Evolutionary conservation across 2,113 vertebrate species (phyloP), one percentile per base, ranked within the genome.

Genomic region (Strigops habroptila): DNA sequence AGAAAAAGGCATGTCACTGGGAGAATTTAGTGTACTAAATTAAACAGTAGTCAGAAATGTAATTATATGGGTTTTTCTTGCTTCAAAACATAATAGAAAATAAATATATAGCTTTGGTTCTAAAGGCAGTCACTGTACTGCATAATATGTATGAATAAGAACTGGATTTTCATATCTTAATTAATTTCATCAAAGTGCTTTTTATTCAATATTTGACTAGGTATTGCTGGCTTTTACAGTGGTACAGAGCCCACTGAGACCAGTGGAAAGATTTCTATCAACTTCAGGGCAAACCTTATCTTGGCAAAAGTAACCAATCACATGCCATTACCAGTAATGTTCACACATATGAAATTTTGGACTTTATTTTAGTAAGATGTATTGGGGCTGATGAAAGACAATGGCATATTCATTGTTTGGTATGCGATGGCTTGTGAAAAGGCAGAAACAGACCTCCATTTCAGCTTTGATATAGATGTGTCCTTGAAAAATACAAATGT

Each of bases 351-450:
- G n/a, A n/a, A n/a, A n/a, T n/a, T n/a, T n/a, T n/a, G n/a, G 14
- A 44, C 31, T 63, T 78, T 48, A 11, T 67, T 76, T 90, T 46
- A 35, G 9, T 52, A 30, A 83, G 22, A 22, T 22, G 4, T 60
- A 2, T 25, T 62, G 21, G 17, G 18, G 12, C 6, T 30, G n/a
- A 28, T 52, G 41, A 11, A 41, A 63, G 60, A 27, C n/a, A n/a
- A n/a, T n/a, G n/a, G n/a, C n/a, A n/a, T 41, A 18, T 41, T 79
- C 6, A 0, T 18, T 35, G 33, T 75, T 62, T 27, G 27, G 1
- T 51, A 22, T 69, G 7, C 0, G 2, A 6, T 59, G 59, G 12
- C 16, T 80, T 3, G 0, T 62, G 65, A 71, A 51, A 55, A 57
- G 55, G 18, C 46, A 71, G 49, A 70, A 64, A 22, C 9, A 43